These are phyloP conservation scores for Charanyca ferruginea DNA, from an alignment of 2,888 invertebrate species.

Conservation along the genomic window DNA sequence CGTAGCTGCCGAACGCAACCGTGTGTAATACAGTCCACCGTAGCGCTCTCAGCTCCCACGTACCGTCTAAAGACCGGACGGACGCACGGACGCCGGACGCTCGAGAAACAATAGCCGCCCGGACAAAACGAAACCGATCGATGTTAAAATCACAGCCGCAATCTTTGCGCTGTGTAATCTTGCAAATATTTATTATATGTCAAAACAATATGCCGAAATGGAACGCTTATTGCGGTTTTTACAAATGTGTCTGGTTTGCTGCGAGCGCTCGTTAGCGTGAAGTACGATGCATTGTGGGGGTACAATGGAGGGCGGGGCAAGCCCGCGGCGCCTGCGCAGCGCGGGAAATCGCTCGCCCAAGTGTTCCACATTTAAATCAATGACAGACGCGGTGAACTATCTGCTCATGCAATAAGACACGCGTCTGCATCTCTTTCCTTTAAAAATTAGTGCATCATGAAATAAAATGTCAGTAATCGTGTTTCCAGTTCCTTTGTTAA, in stretches of 20 bases:
- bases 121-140: conserved; percentile 80
- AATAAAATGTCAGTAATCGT: conserved; percentile 9
- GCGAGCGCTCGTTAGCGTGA: conserved; percentile 90
- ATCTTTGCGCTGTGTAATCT: conserved; percentile 86
- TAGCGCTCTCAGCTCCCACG: conserved; percentile 67
- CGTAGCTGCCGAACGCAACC: conserved; percentile 83
- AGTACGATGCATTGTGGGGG: conserved; percentile 87
- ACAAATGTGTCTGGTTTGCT: conserved; percentile 90
- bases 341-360: conserved; percentile 75
- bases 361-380: conserved; percentile 83
- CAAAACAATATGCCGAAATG: conserved; percentile 91
- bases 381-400: conserved; percentile 77
- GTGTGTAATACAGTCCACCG: conserved; percentile 86
- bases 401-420: conserved; percentile 51
- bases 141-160: conserved; percentile 83
- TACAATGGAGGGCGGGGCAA: conserved; percentile 87
- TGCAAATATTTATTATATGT: conserved; percentile 91
- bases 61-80: conserved; percentile 61
- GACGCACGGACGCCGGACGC: conserved; percentile 57
- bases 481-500: conserved; percentile 2
- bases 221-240: conserved; percentile 90
- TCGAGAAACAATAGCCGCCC: conserved; percentile 76
- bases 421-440: conserved; percentile 6
- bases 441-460: not conserved
- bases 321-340: conserved; percentile 80